These are phyloP conservation scores for Parauchenoglanis ngamensis DNA, from an alignment of 2,797 vertebrate species.

Conservation along the genomic window DNA sequence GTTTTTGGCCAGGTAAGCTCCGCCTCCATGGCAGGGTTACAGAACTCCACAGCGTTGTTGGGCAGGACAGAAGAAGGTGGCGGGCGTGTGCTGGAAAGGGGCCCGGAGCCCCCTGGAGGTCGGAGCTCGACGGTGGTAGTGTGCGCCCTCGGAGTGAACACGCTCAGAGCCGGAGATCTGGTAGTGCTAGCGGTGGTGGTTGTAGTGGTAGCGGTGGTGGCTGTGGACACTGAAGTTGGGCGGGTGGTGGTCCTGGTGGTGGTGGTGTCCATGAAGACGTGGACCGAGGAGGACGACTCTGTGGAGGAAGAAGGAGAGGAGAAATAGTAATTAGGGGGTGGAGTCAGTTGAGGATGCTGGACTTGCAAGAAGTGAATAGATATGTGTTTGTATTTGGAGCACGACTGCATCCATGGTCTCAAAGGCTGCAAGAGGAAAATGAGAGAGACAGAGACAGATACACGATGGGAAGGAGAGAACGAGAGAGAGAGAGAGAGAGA, in stretches of 20 bases:
- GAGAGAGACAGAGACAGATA: not conserved
- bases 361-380: not conserved
- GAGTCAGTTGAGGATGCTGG: not conserved
- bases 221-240: constrained; percentile 53
- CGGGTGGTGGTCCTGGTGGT: constrained; percentile 68
- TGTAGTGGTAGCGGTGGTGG: constrained; percentile 41
- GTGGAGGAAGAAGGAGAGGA: constrained; percentile 19
- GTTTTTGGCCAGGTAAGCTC: constrained; percentile 93
- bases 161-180: constrained; percentile 60
- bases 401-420: not conserved
- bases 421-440: not conserved
- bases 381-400: constrained; percentile 13
- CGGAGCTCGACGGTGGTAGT: constrained; percentile 71
- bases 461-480: not conserved
- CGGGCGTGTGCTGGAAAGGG: constrained; percentile 70
- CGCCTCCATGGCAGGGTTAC: constrained; percentile 82
- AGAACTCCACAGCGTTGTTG: constrained; percentile 81
- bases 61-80: constrained; percentile 85
- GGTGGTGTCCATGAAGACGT: constrained; percentile 80
- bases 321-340: not conserved
- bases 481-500: not conserved
- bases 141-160: constrained; percentile 65
- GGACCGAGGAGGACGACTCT: constrained; percentile 85
- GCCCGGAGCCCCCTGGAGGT: constrained; percentile 42
- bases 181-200: constrained; percentile 70